These are phyloP conservation scores for Agrochola macilenta DNA, from an alignment of 2,888 invertebrate species.

Conservation along the genomic window DNA sequence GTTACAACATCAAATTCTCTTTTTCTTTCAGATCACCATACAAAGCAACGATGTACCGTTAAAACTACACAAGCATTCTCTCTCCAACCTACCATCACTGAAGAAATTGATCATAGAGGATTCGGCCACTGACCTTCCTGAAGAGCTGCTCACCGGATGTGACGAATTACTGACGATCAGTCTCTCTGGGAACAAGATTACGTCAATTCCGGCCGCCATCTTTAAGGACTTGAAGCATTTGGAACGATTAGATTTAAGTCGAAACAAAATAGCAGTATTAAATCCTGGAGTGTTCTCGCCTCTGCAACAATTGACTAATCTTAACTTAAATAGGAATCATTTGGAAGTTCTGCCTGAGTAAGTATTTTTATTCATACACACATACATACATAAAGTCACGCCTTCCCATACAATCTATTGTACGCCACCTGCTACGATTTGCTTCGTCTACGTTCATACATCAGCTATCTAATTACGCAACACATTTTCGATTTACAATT, in stretches of 20 bases:
- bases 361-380: slow-evolving; percentile 39
- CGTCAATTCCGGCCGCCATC: slow-evolving; percentile 6
- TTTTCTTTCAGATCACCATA: slow-evolving; percentile 51
- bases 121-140: slow-evolving; percentile 26
- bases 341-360: slow-evolving; percentile 55
- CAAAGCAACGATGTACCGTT: not conserved
- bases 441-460: no score
- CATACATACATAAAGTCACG: not conserved
- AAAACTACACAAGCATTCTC: slow-evolving; percentile 11
- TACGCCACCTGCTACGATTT: no score
- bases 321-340: slow-evolving; percentile 51
- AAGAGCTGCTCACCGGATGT: slow-evolving; percentile 35
- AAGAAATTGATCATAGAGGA: slow-evolving; percentile 25
- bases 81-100: slow-evolving; percentile 47
- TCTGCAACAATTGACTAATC: slow-evolving; percentile 32
- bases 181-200: slow-evolving; percentile 43
- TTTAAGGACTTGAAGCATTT: slow-evolving; percentile 43
- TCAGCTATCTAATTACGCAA: no score
- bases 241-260: slow-evolving; percentile 57
- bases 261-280: slow-evolving; percentile 45
- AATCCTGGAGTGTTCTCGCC: not conserved
- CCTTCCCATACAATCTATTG: no score
- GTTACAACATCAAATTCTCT: no score
- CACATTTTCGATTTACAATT: no score
- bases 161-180: slow-evolving; percentile 4